Base-by-base conservation (phyloP, 2,888 invertebrate species). In the Uropetala carovei region DNA sequence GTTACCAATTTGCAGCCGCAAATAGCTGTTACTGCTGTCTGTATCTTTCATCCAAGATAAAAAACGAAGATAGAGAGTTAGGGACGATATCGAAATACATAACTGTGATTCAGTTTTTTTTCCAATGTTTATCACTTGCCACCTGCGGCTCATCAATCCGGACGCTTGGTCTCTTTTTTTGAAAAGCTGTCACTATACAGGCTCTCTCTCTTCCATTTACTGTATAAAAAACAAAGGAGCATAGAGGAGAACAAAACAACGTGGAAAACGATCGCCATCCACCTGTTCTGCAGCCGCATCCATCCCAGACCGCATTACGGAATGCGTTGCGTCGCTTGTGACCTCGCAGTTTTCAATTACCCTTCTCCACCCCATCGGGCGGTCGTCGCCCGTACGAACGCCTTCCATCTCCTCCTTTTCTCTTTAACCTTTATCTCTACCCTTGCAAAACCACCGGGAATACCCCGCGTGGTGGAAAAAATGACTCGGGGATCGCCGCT, bases 311-410 rank as follows among this genome's bases (percentile, higher is more conserved):
- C 75, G 22, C 75, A 5, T 22, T 22, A 22, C 8, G 22, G 13
- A 43, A 5, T 43, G 43, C 1, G 43, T 43, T 43, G 43, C 13
- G 27, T 75, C 13, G 10, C 75, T 64, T 11, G 75, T 75, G 75
- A 27, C 75, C 75, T 75, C 68, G 43, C 64, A 64, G 64, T 75
- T 75, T 75, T 75, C 75, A 75, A 75, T 75, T 75, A 27, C 75
- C 27, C 27, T 27, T 60, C 60, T 75, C 75, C 43, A 27, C 75
- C 75, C 75, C 75, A 75, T 75, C 75, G 22, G 75, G 10, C 22
- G 75, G 75, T 75, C 75, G 75, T 75, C 27, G 75, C 22, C 75
- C 75, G 75, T 22, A 75, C 68, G n/a, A 68, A 68, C 22, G 18
- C 75, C 22, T 75, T 75, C 75, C 75, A 27, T 75, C 27, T 27